Conservation (phyloP, 2,797 vertebrate species). For the Brachyrhaphis roseni region DNA sequence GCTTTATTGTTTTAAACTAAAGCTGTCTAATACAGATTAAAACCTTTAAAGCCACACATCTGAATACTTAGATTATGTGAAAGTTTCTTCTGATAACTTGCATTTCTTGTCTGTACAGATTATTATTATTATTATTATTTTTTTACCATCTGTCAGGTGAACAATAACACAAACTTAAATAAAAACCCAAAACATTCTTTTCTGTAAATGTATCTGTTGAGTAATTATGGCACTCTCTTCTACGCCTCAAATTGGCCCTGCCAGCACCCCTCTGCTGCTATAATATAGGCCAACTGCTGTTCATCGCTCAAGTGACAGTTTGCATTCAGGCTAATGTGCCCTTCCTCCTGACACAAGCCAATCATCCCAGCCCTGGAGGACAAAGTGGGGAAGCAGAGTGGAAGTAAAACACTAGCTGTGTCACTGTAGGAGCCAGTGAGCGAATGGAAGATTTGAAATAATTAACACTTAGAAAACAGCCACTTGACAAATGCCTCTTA, state of each 20-base stretch:
- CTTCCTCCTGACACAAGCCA: constrained; percentile 52
- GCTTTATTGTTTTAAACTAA: neutral
- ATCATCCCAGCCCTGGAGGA: constrained; percentile 57
- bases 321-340: constrained; percentile 52
- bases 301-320: constrained; percentile 42
- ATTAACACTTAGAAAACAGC: constrained; percentile 53
- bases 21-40: neutral
- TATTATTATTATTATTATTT: too few relatives aligned
- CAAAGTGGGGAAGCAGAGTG: constrained; percentile 21
- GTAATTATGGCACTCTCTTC: constrained; percentile 15
- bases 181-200: neutral
- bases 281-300: constrained; percentile 7
- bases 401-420: constrained; percentile 26
- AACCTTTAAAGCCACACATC: neutral
- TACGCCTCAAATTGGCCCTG: constrained; percentile 4
- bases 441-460: constrained; percentile 51
- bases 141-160: neutral
- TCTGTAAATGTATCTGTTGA: constrained; percentile 9
- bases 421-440: constrained; percentile 27
- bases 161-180: neutral
- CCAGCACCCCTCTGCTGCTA: neutral
- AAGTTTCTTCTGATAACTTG: neutral
- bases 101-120: neutral
- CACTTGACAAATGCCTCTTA: constrained; percentile 53
- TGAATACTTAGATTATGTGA: neutral